phyloP scores from a whole-genome alignment of 1,140 invertebrate genomes.

The Papilio polyxenes region DNA sequence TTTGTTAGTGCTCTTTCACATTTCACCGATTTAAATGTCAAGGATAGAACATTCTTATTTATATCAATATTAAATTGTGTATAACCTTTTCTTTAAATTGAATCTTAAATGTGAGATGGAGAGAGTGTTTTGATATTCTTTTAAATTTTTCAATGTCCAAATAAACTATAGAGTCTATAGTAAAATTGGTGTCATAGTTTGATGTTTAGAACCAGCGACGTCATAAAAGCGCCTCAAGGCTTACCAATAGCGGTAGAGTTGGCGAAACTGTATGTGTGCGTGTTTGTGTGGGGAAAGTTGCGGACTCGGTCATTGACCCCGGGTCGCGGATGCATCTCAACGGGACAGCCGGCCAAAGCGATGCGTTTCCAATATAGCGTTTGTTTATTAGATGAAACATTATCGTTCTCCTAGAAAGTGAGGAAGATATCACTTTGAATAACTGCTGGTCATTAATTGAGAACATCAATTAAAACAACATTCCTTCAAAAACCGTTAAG shows the following conservation, averaged over 20 bases:
- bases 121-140: neutral
- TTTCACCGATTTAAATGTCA: neutral
- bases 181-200: constrained; percentile 23
- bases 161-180: neutral
- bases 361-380: constrained; percentile 38
- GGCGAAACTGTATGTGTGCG: constrained; percentile 29
- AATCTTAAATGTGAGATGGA: neutral
- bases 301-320: constrained; percentile 30
- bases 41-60: neutral
- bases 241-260: constrained; percentile 29
- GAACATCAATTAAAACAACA: neutral
- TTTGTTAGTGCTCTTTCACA: neutral
- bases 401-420: constrained; percentile 22
- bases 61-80: neutral
- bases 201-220: constrained; percentile 13
- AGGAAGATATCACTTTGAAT: neutral
- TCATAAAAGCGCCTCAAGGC: constrained; percentile 21
- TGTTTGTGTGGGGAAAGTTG: constrained; percentile 36
- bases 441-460: neutral
- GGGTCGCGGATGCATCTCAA: constrained; percentile 36
- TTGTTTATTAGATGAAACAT: constrained; percentile 33
- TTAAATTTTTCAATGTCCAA: neutral
- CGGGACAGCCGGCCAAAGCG: constrained; percentile 1
- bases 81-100: too few species aligned
- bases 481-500: neutral